Evolutionary conservation across 2,888 invertebrate species (phyloP), one percentile per base, ranked within the genome.

Genomic region (Acanthopleura granulata): DNA sequence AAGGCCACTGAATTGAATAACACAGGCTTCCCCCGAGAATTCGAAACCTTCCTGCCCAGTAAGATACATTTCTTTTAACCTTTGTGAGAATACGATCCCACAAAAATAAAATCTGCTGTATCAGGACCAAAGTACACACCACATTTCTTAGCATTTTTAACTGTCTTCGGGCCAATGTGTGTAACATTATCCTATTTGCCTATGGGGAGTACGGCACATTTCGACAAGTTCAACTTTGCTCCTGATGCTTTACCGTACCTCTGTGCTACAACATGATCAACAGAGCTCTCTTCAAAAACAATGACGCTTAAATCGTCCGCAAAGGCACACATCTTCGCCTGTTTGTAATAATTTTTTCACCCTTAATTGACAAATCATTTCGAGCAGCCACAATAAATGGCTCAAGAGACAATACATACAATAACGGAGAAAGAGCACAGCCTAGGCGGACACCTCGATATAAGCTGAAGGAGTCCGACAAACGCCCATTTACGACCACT

Each of bases 131-230:
- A 71, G 49, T 40, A 71, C 18, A 71, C 50, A 49, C 71, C 71
- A 49, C 40, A 40, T 18, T 30, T 71, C 71, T 71, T 71, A n/a
- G 50, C 50, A 49, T 18, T 49, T 18, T 49, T 49, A 4, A 71
- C 71, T 14, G 15, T 15, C 14, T 49, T 3, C 25, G 79, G 77
- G 18, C 79, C 81, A 73, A 78, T 79, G 49, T 74, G 70, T 27
- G 78, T 76, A 73, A 77, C 78, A 15, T 74, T 74, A 16, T 79
- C 76, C 80, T 76, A 80, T 75, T 81, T 78, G 6, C 81, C 78
- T 61, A 77, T 30, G 74, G 62, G 79, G 25, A 81, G 27, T 14
- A 76, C 78, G 49, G 74, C 75, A n/a, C 77, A 74, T 74, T 81
- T 81, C 25, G 51, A 57, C 61, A 77, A 74, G 74, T 79, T 78